A percentile compares a stretch with the other conserved stretches of the same genome.
phyloP scores from a whole-genome alignment of 2,797 vertebrate genomes.

The Falco biarmicus region DNA sequence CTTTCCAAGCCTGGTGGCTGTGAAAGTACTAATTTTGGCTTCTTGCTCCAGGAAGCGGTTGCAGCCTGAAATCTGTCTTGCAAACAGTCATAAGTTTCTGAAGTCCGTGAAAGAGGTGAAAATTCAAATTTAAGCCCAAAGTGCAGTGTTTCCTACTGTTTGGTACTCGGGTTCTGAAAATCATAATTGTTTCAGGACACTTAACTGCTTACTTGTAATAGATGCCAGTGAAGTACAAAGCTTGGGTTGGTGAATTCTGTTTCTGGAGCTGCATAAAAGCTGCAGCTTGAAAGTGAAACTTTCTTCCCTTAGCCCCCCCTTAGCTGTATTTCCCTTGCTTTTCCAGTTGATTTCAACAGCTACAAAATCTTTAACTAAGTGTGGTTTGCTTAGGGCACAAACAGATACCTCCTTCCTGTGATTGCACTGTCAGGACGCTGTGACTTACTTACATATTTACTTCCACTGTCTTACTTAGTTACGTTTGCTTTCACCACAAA shows the following conservation, averaged over 20 bases:
- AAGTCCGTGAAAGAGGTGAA: neutral
- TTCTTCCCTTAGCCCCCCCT: accelerated
- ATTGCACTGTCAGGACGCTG: neutral
- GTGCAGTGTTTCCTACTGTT: neutral
- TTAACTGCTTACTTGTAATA: neutral
- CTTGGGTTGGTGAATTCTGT: neutral
- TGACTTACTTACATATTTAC: neutral
- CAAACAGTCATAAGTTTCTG: neutral
- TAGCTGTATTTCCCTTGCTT: neutral
- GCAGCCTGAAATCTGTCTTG: neutral
- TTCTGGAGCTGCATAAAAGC: neutral
- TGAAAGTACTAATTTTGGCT: neutral
- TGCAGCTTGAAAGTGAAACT: neutral
- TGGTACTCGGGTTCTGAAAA: neutral
- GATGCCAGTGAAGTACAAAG: neutral
- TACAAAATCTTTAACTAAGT: neutral
- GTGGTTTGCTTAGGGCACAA: neutral
- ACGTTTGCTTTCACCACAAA: neutral
- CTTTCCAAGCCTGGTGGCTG: neutral
- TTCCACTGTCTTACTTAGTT: neutral
- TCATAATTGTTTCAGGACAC: neutral
- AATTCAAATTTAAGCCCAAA: neutral
- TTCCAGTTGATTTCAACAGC: neutral
- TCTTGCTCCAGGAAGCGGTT: neutral
- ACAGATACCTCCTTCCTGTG: neutral